Percentiles rank a stretch among this genome's conserved stretches.
phyloP scores from a whole-genome alignment of 2,797 vertebrate genomes.

The Hydrophis major region DNA sequence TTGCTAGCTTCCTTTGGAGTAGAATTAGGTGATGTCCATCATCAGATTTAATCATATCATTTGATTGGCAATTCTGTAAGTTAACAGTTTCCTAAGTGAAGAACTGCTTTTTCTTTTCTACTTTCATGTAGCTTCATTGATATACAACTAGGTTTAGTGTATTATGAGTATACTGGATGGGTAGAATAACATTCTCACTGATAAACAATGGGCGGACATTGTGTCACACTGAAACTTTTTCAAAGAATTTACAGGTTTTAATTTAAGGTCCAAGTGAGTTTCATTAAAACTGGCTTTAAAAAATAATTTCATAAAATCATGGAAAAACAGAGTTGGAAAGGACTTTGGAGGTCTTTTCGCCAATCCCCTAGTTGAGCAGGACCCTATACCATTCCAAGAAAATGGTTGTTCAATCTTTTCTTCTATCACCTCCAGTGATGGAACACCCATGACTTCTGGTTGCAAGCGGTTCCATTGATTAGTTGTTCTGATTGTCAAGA shows the following conservation, averaged over 20 bases:
- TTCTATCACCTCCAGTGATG: background rate
- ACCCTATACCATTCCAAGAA: background rate
- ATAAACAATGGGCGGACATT: background rate
- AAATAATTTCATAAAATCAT: background rate
- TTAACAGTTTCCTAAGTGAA: background rate
- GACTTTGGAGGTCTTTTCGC: background rate
- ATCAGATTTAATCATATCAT: background rate
- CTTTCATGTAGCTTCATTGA: background rate
- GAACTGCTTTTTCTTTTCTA: background rate
- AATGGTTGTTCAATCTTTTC: background rate
- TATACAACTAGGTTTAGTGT: background rate
- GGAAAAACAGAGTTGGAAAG: background rate
- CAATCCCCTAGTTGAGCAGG: background rate
- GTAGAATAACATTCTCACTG: slow-evolving; percentile 11
- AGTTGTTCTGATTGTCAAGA: background rate
- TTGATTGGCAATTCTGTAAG: background rate
- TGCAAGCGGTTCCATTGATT: background rate
- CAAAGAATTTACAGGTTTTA: background rate
- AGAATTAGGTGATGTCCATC: background rate
- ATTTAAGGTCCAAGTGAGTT: background rate
- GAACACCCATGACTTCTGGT: background rate
- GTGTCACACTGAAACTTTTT: background rate
- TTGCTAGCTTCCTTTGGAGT: background rate
- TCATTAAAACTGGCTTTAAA: background rate
- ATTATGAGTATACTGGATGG: background rate